Percentiles rank a stretch among this genome's conserved stretches.
These are phyloP conservation scores for Zophobas morio DNA, from an alignment of 1,140 invertebrate genomes.

Conservation along the genomic window DNA sequence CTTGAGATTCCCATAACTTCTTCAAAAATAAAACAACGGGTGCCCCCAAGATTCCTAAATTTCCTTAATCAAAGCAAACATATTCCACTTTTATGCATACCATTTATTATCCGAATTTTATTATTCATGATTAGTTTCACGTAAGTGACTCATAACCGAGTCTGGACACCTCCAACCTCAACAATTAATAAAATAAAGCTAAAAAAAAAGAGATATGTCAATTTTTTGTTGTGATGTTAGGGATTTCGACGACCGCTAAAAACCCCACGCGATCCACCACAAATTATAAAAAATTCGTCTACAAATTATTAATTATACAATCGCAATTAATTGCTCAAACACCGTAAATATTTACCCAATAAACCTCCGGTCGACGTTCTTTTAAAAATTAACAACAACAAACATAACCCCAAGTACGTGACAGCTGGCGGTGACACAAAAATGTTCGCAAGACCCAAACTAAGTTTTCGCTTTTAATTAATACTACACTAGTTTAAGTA, in stretches of 20 bases:
- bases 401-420: background rate
- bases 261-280: no score
- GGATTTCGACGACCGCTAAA: background rate
- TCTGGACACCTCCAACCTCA: background rate
- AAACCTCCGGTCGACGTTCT: no score
- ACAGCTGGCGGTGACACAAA: background rate
- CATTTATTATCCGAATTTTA: conserved; percentile 13
- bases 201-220: conserved; percentile 18
- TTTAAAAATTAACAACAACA: background rate
- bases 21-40: no score
- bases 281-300: no score
- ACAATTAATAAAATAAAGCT: background rate
- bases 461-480: conserved; percentile 5
- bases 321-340: background rate
- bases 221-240: background rate
- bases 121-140: conserved; percentile 1
- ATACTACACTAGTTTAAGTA: background rate
- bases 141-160: no score
- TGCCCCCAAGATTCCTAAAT: no score
- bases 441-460: background rate
- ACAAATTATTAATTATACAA: background rate
- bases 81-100: conserved; percentile 11
- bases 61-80: conserved; percentile 5
- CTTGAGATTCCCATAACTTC: no score
- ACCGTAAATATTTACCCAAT: background rate